These are phyloP conservation scores for Tetranychus piercei DNA, from an alignment of 2,888 invertebrate species.

Conservation along the genomic window DNA sequence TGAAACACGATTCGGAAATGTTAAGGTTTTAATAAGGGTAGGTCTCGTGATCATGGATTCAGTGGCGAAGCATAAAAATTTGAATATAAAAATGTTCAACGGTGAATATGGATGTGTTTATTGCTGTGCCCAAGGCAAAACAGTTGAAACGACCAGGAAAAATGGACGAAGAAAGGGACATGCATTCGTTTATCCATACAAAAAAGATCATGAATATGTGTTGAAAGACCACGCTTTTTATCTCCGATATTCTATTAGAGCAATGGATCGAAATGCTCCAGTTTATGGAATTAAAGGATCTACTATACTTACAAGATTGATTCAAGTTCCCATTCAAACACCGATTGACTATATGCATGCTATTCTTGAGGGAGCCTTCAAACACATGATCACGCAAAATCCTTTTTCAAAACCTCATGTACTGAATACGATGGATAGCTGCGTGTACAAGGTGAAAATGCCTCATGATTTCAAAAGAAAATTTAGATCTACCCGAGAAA, in stretches of 20 bases:
- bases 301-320: neutral
- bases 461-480: constrained; percentile 2
- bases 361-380: neutral
- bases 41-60: neutral
- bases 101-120: neutral
- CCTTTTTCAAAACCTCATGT: neutral
- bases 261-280: neutral
- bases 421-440: neutral
- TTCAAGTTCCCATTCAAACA: neutral
- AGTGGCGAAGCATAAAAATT: neutral
- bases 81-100: neutral
- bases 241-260: neutral
- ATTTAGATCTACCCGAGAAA: neutral
- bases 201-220: neutral
- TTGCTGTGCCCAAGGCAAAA: neutral
- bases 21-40: neutral
- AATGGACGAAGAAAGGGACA: neutral
- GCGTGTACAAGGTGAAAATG: neutral
- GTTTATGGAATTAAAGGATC: neutral
- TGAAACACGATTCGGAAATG: neutral
- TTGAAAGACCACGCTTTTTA: neutral
- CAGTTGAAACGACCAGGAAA: neutral
- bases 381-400: neutral
- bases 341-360: neutral
- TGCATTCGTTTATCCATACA: neutral